Conservation (phyloP, 2,113 vertebrate species). For the Geococcyx californianus region DNA sequence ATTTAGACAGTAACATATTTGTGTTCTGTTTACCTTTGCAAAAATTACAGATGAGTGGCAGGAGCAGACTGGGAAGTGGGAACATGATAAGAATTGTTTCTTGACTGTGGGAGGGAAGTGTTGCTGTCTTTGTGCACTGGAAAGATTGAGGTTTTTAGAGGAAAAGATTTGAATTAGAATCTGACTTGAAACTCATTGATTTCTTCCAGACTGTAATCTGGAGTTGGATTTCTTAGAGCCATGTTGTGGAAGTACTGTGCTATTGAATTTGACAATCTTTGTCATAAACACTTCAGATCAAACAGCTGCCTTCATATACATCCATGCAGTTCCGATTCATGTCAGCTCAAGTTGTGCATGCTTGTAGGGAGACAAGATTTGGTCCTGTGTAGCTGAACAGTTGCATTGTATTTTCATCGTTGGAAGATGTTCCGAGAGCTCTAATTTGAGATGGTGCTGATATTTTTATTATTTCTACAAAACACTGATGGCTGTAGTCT, state of each 20-base stretch:
- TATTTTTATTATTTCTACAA: neutral
- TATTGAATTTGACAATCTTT: neutral
- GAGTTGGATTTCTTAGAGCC: neutral
- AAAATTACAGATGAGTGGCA: neutral
- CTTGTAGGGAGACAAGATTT: neutral
- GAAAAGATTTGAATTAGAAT: neutral
- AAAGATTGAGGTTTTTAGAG: neutral
- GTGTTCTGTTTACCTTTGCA: neutral
- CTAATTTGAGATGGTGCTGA: neutral
- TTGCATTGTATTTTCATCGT: neutral
- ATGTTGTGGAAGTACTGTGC: neutral
- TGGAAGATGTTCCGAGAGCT: neutral
- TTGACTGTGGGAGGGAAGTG: neutral
- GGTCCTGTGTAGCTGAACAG: neutral
- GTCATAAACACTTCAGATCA: neutral
- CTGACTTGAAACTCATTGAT: neutral
- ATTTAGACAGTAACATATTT: neutral
- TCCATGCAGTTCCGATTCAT: neutral
- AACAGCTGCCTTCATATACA: neutral
- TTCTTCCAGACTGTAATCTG: neutral
- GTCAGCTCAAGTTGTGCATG: neutral
- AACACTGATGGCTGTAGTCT: neutral
- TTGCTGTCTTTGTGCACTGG: neutral
- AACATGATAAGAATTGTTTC: neutral
- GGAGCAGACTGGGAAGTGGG: neutral